Evolutionary conservation across 2,797 vertebrate genomes (phyloP), one percentile per base, ranked within the genome.

Genomic region (Pogonophryne albipinna): DNA sequence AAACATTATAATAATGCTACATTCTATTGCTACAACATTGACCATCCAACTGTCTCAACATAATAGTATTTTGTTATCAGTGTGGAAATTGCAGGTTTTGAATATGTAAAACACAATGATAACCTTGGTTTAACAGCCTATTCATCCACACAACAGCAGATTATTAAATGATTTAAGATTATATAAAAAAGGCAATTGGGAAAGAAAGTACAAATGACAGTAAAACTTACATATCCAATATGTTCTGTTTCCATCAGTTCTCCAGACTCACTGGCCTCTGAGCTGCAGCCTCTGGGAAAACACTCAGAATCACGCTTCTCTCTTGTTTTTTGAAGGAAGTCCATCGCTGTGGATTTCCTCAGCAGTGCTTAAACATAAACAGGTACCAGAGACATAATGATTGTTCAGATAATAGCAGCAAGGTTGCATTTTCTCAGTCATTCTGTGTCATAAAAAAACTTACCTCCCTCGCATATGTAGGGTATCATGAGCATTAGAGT

Each of bases 381-480:
- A 79, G 34, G 11, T 61, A 45, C 78, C n/a, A 77, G 14, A 74
- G 31, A 70, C 52, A 12, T 45, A 68, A 74, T 63, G 3, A 70
- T 64, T 61, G 15, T 14, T 1, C 10, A 64, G 34, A 66, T 58
- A 23, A 57, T 3, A 61, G 23, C 52, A 0, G 4, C 75, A 16
- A 79, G 27, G 38, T 49, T 61, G 17, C 23, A 63, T 47, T 57
- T 65, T 62, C 27, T 20, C 5, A 74, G 58, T 47, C 9, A 15
- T 47, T 12, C 23, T n/a, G n/a, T 44, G 31, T 57, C 17, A n/a
- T 55, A 38, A 68, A 45, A 10, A 12, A 11, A 6, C 74, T 90
- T 83, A 94, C 93, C 93, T 90, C 91, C 90, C 38, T 93, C 85
- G 69, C 91, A 91, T 82, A 92, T 83, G 75, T 85, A 89, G 60